Percentiles rank a stretch among this genome's conserved stretches.
phyloP scores from a whole-genome alignment of 92 coral and sea anemone genomes.

The Zoanthus solanderi region DNA sequence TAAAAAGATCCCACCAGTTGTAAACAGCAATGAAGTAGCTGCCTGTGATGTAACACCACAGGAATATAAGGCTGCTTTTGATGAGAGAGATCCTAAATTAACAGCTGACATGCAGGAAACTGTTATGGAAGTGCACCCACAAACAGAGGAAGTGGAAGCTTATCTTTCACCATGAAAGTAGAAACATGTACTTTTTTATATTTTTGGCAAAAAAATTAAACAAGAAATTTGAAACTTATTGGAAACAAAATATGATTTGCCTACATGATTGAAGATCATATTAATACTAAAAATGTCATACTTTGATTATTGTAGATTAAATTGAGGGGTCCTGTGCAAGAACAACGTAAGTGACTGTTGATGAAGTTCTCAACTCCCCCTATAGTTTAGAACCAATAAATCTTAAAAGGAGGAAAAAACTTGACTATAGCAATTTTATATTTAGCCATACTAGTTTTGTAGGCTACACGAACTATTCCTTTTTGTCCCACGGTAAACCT shows the following conservation, averaged over 20 bases:
- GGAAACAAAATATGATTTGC: background rate
- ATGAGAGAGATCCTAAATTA: slow-evolving; percentile 1
- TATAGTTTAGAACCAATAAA: too few species aligned
- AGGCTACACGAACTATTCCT: too few species aligned
- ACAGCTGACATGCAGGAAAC: slow-evolving; percentile 22
- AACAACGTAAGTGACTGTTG: too few species aligned
- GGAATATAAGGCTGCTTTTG: slow-evolving; percentile 7
- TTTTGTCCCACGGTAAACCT: too few species aligned
- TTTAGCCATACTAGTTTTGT: too few species aligned
- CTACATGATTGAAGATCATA: background rate
- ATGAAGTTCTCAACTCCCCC: too few species aligned
- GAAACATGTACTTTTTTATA: background rate
- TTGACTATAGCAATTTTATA: too few species aligned
- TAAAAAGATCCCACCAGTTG: slow-evolving; percentile 21
- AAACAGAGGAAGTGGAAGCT: background rate
- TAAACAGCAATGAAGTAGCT: slow-evolving; percentile 4
- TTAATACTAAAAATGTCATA: too few species aligned
- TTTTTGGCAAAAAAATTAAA: background rate
- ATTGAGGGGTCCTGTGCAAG: too few species aligned
- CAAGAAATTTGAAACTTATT: background rate
- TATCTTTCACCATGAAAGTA: background rate
- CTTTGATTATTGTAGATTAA: too few species aligned
- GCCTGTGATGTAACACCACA: slow-evolving; percentile 40
- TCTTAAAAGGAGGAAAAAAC: too few species aligned
- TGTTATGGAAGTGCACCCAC: background rate